These are phyloP conservation scores for Halocynthia aurantium DNA, from an alignment of 23 tunicate species.

Conservation along the genomic window DNA sequence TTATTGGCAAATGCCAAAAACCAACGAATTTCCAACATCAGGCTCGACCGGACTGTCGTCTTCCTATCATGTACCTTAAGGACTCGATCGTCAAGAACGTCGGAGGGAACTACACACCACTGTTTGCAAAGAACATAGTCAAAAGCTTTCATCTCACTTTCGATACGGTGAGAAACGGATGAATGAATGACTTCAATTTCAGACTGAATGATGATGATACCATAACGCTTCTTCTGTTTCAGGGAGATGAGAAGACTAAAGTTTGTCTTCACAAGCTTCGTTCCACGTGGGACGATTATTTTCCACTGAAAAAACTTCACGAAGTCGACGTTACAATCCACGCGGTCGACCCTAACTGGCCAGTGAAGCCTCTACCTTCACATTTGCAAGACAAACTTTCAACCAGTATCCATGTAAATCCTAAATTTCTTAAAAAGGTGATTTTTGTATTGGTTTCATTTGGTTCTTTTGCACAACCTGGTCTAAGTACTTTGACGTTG, in stretches of 20 bases:
- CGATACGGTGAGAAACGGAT: constrained; percentile 36
- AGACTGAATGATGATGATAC: background rate
- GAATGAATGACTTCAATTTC: background rate
- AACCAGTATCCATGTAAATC: constrained; percentile 81
- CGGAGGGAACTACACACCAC: constrained; percentile 76
- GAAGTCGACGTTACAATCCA: constrained; percentile 55
- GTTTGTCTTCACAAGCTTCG: constrained; percentile 80
- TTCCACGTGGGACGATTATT: constrained; percentile 81
- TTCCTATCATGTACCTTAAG: constrained; percentile 76
- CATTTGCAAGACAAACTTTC: constrained; percentile 50
- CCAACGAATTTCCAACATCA: background rate
- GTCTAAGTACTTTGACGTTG: too few species aligned
- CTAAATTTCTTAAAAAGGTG: constrained; percentile 78
- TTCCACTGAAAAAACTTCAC: constrained; percentile 52
- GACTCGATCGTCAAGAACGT: constrained; percentile 97
- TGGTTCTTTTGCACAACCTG: constrained; percentile 9
- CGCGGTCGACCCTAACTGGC: constrained; percentile 80
- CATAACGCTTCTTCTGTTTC: constrained; percentile 13
- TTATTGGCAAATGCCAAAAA: too few species aligned
- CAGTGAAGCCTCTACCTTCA: constrained; percentile 76
- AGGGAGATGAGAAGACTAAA: constrained; percentile 77
- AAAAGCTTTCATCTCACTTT: constrained; percentile 57
- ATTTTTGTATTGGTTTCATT: constrained; percentile 1
- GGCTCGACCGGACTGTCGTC: constrained; percentile 29
- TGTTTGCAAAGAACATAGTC: constrained; percentile 69